Evolutionary conservation across 2,888 invertebrate genomes (phyloP).

Genomic region (Noctua fimbriata): DNA sequence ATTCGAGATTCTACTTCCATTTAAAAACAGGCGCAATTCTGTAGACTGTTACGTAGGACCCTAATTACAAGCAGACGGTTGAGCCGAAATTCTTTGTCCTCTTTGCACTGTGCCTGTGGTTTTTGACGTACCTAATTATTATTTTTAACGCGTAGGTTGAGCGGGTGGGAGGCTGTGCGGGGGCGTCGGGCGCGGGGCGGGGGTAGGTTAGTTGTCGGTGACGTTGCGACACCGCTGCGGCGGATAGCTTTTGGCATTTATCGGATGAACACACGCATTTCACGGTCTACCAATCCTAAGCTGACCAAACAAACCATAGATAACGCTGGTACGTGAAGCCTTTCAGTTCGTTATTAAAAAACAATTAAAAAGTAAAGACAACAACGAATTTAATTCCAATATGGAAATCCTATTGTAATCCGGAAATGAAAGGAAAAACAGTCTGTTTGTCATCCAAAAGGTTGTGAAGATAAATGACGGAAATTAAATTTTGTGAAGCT

Average conservation of each 20-base stretch:
- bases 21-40: slow-evolving; percentile 40
- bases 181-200: slow-evolving; percentile 20
- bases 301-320: slow-evolving; percentile 69
- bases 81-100: slow-evolving; percentile 61
- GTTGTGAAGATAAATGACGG: slow-evolving; percentile 32
- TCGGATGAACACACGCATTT: slow-evolving; percentile 74
- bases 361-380: slow-evolving; percentile 43
- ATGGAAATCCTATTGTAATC: slow-evolving; percentile 44
- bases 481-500: slow-evolving; percentile 44
- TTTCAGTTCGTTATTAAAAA: slow-evolving; percentile 44
- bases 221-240: slow-evolving; percentile 64
- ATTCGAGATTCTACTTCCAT: slow-evolving; percentile 22
- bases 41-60: slow-evolving; percentile 30
- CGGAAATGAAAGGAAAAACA: slow-evolving; percentile 46
- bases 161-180: slow-evolving; percentile 34
- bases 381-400: slow-evolving; percentile 38
- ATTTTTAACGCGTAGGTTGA: slow-evolving; percentile 67
- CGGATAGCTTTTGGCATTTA: slow-evolving; percentile 74
- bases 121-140: slow-evolving; percentile 69
- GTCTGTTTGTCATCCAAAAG: slow-evolving; percentile 38
- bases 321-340: slow-evolving; percentile 20
- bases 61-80: slow-evolving; percentile 54
- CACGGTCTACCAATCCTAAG: slow-evolving; percentile 67
- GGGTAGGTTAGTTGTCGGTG: slow-evolving; percentile 53
- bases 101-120: slow-evolving; percentile 57